phyloP scores from a whole-genome alignment of 2,888 invertebrate species.

The Epistrophe grossulariae region DNA sequence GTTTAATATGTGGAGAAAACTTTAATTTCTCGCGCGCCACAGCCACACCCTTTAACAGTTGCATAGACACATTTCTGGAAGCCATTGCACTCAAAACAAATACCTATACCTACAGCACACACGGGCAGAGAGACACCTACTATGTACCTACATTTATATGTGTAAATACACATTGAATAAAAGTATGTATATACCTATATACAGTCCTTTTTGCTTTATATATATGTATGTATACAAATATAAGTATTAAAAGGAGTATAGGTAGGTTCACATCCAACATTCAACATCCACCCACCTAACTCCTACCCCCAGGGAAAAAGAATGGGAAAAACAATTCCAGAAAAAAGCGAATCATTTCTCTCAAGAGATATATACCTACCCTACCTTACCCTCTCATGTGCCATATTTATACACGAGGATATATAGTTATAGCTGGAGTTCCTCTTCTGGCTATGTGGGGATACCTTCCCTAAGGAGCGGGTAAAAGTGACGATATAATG shows the following conservation, averaged over 20 bases:
- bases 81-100: constrained; percentile 71
- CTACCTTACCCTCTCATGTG: constrained; percentile 43
- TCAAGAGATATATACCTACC: constrained; percentile 69
- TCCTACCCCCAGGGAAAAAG: constrained; percentile 32
- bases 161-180: constrained; percentile 32
- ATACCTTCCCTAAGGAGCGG: constrained; percentile 39
- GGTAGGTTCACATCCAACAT: constrained; percentile 39
- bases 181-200: background rate
- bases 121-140: constrained; percentile 18
- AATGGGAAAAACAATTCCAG: constrained; percentile 74
- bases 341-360: constrained; percentile 76
- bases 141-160: constrained; percentile 2
- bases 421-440: constrained; percentile 12
- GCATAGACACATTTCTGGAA: constrained; percentile 65
- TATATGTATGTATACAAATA: background rate
- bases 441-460: constrained; percentile 50
- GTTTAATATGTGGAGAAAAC: constrained; percentile 64
- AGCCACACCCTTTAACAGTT: constrained; percentile 65
- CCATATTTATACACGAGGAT: constrained; percentile 43
- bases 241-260: background rate
- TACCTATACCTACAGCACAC: constrained; percentile 20
- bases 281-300: background rate
- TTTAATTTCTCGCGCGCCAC: constrained; percentile 70
- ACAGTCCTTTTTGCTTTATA: constrained; percentile 35
- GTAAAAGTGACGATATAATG: constrained; percentile 64